Evolutionary conservation across 2,888 invertebrate species (phyloP), one percentile per base, ranked within the genome.

Genomic region (Harmothoe impar): DNA sequence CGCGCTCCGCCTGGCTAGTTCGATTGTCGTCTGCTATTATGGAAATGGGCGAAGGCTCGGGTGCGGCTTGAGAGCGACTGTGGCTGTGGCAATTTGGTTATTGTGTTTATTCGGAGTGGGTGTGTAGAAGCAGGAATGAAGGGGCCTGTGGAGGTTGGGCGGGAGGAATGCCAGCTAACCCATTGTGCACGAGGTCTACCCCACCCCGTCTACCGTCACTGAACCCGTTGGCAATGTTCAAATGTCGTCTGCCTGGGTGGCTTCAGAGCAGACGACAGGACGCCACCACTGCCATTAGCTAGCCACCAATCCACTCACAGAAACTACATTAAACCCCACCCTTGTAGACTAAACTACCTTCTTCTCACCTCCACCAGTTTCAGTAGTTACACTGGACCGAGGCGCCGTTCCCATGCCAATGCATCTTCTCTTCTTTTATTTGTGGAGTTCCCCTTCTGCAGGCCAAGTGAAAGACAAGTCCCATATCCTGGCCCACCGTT

Each of bases 71-170:
- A 84, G 51, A 84, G 84, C 84, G 43, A 84, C 29, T 84, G 84
- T 43, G 84, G 84, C 84, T 31, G 35, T 3, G n/a, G 84, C 84
- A 84, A 84, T 84, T 84, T 84, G 84, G 84, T 84, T 43, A 84
- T 84, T 84, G 84, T 84, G 84, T 84, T 84, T 84, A 84, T 84
- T 84, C 84, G 10, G 84, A 43, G 78, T 25, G 31, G 29, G 78
- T 43, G 43, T 33, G 20, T 78, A 29, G 78, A 29, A 10, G 43
- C 10, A 29, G 35, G 78, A 1, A 20, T 1, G 78, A 7, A 29
- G 20, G 78, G 5, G 17, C 1, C 51, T 35, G 35, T 51, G n/a
- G 33, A 84, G 72, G 72, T 25, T 29, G 72, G 15, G n/a, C 25
- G 72, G 72, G 72, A 72, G 51, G 43, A 84, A 84, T 51, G 84